Evolutionary conservation across 2,797 vertebrate genomes (phyloP).

Genomic region (Adrianichthys oophorus): DNA sequence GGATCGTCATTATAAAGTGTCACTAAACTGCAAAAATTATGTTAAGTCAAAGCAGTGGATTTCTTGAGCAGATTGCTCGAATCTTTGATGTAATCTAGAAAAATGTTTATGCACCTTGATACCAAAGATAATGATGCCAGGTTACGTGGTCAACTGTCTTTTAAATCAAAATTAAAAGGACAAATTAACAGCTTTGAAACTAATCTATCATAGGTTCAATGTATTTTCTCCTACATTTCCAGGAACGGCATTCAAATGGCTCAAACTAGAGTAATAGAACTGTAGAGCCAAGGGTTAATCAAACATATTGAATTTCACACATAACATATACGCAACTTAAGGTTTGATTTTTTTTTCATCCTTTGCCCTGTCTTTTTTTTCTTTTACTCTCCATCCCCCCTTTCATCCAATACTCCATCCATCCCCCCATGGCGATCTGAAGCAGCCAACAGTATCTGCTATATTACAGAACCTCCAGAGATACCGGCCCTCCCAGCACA

Average conservation of each 20-base stretch:
- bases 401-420: slow-evolving; percentile 35
- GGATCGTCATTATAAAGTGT: too few relatives aligned
- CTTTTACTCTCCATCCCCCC: slow-evolving; percentile 27
- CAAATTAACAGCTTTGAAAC: too few relatives aligned
- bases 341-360: slow-evolving; percentile 27
- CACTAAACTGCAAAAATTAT: too few relatives aligned
- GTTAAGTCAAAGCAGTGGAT: too few relatives aligned
- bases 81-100: too few relatives aligned
- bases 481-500: slow-evolving; percentile 69
- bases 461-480: slow-evolving; percentile 68
- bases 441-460: slow-evolving; percentile 63
- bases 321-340: slow-evolving; percentile 54
- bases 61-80: too few relatives aligned
- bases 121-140: too few relatives aligned
- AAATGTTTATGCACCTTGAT: too few relatives aligned
- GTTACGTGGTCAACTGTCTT: too few relatives aligned
- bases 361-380: slow-evolving; percentile 45
- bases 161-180: too few relatives aligned
- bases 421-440: slow-evolving; percentile 56
- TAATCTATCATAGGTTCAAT: neutral
- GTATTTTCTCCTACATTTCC: slow-evolving; percentile 15
- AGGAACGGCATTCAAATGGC: slow-evolving; percentile 40
- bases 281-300: slow-evolving; percentile 52
- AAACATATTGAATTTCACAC: slow-evolving; percentile 61
- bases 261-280: slow-evolving; percentile 23